Conservation (phyloP, 2,797 vertebrate species). For the Hyperoplus immaculatus region DNA sequence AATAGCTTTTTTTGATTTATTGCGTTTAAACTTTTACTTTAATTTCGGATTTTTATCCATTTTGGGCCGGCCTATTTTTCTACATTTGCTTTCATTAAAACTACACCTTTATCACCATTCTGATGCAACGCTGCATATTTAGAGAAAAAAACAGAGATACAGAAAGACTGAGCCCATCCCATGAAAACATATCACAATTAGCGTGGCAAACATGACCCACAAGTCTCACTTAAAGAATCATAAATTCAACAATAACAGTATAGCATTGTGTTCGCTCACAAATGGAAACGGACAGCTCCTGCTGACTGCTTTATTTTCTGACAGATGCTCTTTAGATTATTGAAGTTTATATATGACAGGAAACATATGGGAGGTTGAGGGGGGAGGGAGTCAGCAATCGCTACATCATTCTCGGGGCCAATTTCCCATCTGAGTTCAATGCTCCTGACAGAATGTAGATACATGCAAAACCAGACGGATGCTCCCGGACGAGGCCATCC, state of each 20-base stretch:
- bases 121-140: slow-evolving; percentile 3
- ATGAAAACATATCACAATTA: slow-evolving; percentile 45
- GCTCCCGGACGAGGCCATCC: neutral
- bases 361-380: slow-evolving; percentile 50
- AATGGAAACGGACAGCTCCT: slow-evolving; percentile 72
- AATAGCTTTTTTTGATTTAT: too few relatives aligned
- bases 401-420: slow-evolving; percentile 50
- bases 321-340: slow-evolving; percentile 77
- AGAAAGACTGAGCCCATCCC: neutral
- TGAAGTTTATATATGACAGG: slow-evolving; percentile 68
- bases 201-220: slow-evolving; percentile 35
- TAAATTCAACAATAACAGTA: slow-evolving; percentile 55
- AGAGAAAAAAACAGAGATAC: slow-evolving; percentile 1
- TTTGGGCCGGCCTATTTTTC: neutral
- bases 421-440: slow-evolving; percentile 66
- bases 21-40: neutral
- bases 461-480: slow-evolving; percentile 43
- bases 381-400: slow-evolving; percentile 60
- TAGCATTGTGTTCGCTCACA: slow-evolving; percentile 58
- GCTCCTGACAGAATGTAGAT: slow-evolving; percentile 47
- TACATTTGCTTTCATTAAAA: neutral
- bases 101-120: neutral
- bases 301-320: slow-evolving; percentile 70
- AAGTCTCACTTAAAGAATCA: slow-evolving; percentile 54
- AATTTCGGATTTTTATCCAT: too few relatives aligned